These are phyloP conservation scores for Chymomyza amoena DNA, from an alignment of 2,888 invertebrate genomes.

Conservation along the genomic window DNA sequence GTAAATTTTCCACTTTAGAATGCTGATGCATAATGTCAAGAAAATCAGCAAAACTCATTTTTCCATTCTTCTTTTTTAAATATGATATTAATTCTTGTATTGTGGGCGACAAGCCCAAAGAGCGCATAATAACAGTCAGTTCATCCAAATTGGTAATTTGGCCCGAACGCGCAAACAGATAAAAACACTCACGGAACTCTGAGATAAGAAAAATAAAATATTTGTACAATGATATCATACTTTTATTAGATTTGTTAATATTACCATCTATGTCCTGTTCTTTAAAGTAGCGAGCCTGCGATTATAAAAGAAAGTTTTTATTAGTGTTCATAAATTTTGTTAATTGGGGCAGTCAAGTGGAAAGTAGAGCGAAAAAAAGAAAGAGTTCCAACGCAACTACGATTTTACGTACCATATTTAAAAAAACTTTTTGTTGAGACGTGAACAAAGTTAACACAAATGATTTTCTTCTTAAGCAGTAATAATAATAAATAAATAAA, in stretches of 20 bases:
- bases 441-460: slow-evolving; percentile 10
- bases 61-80: slow-evolving; percentile 88
- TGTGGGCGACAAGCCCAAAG: slow-evolving; percentile 95
- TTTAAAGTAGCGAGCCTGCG: slow-evolving; percentile 94
- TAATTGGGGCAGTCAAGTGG: slow-evolving; percentile 44
- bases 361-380: slow-evolving; percentile 42
- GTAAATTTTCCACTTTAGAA: slow-evolving; percentile 81
- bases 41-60: slow-evolving; percentile 97
- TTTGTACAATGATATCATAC: slow-evolving; percentile 9
- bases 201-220: slow-evolving; percentile 67
- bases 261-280: slow-evolving; percentile 97
- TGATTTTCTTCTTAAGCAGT: neutral
- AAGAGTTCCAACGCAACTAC: neutral
- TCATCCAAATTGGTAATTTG: slow-evolving; percentile 94
- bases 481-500: slow-evolving; percentile 11
- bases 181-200: slow-evolving; percentile 98
- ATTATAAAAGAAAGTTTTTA: slow-evolving; percentile 53
- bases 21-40: slow-evolving; percentile 97
- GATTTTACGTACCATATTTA: slow-evolving; percentile 41
- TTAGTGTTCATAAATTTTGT: slow-evolving; percentile 13
- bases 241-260: slow-evolving; percentile 54
- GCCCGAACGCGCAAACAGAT: slow-evolving; percentile 93
- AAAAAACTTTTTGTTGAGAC: neutral
- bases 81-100: slow-evolving; percentile 93
- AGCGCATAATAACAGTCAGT: slow-evolving; percentile 95